Conservation (phyloP, 2,797 vertebrate species). For the Brotula barbata region DNA sequence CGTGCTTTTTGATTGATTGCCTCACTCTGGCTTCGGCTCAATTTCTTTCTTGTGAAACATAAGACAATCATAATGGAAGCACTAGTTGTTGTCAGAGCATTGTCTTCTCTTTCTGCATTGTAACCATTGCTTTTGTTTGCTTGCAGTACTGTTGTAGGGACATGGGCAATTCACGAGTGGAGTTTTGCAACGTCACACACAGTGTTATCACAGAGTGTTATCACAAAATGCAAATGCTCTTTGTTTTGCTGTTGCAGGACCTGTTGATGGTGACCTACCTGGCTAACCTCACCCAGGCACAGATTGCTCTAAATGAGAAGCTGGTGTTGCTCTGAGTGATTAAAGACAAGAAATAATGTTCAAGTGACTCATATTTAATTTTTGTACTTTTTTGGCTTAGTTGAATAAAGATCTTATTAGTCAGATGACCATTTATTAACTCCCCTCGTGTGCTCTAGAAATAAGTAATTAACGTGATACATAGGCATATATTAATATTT, state of each 20-base stretch:
- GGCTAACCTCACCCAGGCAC: conserved; percentile 96
- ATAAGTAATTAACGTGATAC: neutral
- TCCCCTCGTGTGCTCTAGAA: neutral
- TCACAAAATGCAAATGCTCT: neutral
- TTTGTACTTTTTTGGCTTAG: conserved; percentile 62
- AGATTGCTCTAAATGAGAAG: conserved; percentile 98
- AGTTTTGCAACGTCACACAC: neutral
- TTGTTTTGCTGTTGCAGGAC: conserved; percentile 79
- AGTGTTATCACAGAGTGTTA: too few relatives aligned
- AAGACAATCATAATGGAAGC: too few relatives aligned
- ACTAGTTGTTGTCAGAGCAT: too few relatives aligned
- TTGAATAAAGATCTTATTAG: conserved; percentile 69
- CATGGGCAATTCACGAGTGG: too few relatives aligned
- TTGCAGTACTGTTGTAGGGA: too few relatives aligned
- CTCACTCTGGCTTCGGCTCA: conserved; percentile 1
- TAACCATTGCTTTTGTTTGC: neutral
- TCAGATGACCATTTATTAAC: conserved; percentile 17
- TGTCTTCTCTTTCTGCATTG: neutral
- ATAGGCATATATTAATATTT: neutral
- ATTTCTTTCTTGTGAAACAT: too few relatives aligned
- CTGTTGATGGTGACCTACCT: conserved; percentile 99
- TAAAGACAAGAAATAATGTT: conserved; percentile 6
- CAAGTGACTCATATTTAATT: conserved; percentile 67
- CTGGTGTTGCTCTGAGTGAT: conserved; percentile 82
- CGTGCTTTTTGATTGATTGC: neutral